Base-by-base conservation (phyloP, 1,140 invertebrate genomes). In the Drosophila funebris region DNA sequence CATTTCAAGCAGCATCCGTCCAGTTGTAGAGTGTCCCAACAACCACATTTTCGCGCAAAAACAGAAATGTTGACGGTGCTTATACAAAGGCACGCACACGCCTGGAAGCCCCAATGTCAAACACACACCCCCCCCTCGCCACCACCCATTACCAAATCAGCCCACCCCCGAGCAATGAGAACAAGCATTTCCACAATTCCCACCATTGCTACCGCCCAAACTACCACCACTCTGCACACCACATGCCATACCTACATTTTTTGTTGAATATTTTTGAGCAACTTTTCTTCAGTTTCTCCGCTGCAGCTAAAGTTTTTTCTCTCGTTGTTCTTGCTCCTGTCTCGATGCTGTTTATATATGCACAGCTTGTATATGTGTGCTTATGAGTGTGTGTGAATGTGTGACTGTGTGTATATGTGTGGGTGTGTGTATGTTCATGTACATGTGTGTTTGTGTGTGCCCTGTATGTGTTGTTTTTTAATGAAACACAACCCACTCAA, bases 401-500 rank as follows among this genome's bases (percentile, higher is more conserved):
- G 16, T 43, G n/a, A n/a, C n/a, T 27, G 24, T 36, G 11, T 16
- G n/a, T 8, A 8, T 27, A 8, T 14, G 5, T 20, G 14, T 46
- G 11, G 39, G 8, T 68, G 3, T 43, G 11, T 41, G 14, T n/a
- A n/a, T n/a, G n/a, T n/a, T n/a, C n/a, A n/a, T n/a, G n/a, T n/a
- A n/a, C n/a, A n/a, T 37, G 16, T 56, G 13, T 24, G 9, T 36
- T 20, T 9, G 33, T 64, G 9, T 58, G 11, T 69, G 33, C 13
- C 33, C 33, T 36, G 18, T 48, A 36, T 57, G 50, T 64, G 56
- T 58, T 78, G 70, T 87, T 85, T 84, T 85, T 85, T 87, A 85
- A 87, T 82, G 74, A 82, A 78, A 85, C 83, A 71, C 81, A 81
- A 79, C 80, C 80, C 80, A 79, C 76, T 83, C 74, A 66, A 85